Percentiles rank a stretch among this genome's conserved stretches.
These are phyloP conservation scores for Leucoraja erinaceus DNA, from an alignment of 2,113 vertebrate genomes.

Conservation along the genomic window DNA sequence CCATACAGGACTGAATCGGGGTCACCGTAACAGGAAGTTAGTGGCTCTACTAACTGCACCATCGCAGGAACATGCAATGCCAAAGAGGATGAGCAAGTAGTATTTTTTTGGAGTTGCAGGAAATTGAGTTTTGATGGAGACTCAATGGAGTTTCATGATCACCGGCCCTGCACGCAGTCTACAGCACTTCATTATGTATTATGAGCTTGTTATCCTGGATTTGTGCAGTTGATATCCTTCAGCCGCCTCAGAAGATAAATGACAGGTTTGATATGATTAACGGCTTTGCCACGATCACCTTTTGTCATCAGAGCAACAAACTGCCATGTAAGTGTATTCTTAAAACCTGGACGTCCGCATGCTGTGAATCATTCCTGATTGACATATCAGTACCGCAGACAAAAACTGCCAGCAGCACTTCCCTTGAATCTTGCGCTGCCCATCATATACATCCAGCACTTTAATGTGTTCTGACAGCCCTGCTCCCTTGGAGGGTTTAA, in stretches of 20 bases:
- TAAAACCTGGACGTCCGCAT: neutral
- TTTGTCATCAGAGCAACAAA: neutral
- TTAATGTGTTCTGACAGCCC: neutral
- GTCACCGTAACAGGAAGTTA: neutral
- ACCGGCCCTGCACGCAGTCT: neutral
- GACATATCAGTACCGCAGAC: neutral
- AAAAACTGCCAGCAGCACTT: neutral
- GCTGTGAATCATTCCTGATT: neutral
- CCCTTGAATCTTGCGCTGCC: neutral
- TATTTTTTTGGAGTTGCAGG: neutral
- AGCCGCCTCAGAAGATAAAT: neutral
- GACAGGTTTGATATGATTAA: neutral
- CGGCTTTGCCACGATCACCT: neutral
- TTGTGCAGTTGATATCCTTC: neutral
- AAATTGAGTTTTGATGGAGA: neutral
- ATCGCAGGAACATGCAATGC: neutral
- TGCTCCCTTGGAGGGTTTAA: neutral
- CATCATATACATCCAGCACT: neutral
- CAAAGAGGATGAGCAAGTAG: neutral
- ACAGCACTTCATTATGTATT: neutral
- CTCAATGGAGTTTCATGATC: neutral
- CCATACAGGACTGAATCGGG: neutral
- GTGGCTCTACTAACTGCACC: too few species aligned
- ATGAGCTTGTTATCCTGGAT: neutral
- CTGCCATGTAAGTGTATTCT: neutral